phyloP scores from a whole-genome alignment of 2,113 vertebrate species.

The Arizona elegans region DNA sequence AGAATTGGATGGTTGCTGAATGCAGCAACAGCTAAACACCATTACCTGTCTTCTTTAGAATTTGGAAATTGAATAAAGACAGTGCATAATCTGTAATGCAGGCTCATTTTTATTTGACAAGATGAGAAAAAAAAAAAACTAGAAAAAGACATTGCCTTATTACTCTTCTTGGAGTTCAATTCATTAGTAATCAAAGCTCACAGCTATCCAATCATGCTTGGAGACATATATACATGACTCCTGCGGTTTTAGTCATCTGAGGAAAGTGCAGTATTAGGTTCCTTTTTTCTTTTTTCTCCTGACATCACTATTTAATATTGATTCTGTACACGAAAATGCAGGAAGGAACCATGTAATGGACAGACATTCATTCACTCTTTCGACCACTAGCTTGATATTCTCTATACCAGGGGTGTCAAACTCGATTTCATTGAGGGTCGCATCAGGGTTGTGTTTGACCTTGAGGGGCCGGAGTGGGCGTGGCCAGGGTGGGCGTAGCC shows the following conservation, averaged over 20 bases:
- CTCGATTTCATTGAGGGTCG: no score
- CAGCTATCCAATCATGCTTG: neutral
- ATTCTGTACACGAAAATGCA: neutral
- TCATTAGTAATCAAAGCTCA: neutral
- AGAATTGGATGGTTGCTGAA: neutral
- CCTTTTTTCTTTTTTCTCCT: neutral
- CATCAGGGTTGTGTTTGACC: no score
- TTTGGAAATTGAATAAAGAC: neutral
- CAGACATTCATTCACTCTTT: neutral
- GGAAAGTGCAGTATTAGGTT: neutral
- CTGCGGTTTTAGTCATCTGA: neutral
- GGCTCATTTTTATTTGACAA: neutral
- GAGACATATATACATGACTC: neutral
- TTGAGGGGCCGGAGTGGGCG: no score
- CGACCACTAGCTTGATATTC: neutral
- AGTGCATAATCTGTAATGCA: neutral
- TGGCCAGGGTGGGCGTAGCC: no score
- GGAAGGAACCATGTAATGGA: neutral
- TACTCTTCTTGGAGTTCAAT: neutral
- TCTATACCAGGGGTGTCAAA: no score
- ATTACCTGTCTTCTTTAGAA: neutral
- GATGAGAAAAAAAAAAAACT: neutral
- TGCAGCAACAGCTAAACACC: neutral
- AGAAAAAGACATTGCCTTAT: neutral
- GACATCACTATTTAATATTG: neutral